Base-by-base conservation (phyloP, 30 jellyfish, hydroid and myxozoan genomes). In the Mastigias papua region DNA sequence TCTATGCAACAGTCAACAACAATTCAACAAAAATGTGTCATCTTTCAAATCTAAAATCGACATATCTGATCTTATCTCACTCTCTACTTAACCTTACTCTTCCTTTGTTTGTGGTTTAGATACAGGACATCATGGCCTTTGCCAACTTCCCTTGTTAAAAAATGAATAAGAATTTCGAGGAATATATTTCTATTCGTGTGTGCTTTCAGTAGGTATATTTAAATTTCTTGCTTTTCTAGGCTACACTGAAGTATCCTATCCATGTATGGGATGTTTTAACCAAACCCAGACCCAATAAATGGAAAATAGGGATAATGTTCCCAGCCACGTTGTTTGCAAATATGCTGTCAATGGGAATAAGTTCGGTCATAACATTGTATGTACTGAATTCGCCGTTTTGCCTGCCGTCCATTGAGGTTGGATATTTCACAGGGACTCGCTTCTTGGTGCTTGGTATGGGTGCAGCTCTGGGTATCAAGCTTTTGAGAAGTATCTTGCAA, bases 321-420 rank as follows among this genome's bases (percentile, higher is more conserved):
- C 90, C 91, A 1, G 94, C 91, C 16, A 51, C 89, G 10, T 49
- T 90, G n/a, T 22, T 82, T 29, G 61, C 74, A 10, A 77, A 72
- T 57, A 31, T 79, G 90, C 77, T 86, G 20, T 42, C 90, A 50
- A 19, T 86, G 78, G 96, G 96, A 1, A 35, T 78, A 7, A 28
- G 73, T 33, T 22, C 87, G 1, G 91, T 87, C 21, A 34, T 67
- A 34, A 54, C 89, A 17, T 54, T 90, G 46, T 86, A 78, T 73
- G 66, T 92, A 8, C 81, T 82, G 34, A 92, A 92, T 66, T 25
- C 90, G 34, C 98, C 98, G n/a, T 81, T 92, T 66, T 92, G 98
- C 46, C 86, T 87, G 64, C 76, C 89, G 23, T 69, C 96, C 0
- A 63, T 76, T 64, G 62, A 69, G n/a, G 88, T 92, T 63, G 98